A percentile compares a stretch with the other conserved stretches of the same genome.
Evolutionary conservation across 2,113 vertebrate species (phyloP).

Genomic region (Ploceus nigricollis): DNA sequence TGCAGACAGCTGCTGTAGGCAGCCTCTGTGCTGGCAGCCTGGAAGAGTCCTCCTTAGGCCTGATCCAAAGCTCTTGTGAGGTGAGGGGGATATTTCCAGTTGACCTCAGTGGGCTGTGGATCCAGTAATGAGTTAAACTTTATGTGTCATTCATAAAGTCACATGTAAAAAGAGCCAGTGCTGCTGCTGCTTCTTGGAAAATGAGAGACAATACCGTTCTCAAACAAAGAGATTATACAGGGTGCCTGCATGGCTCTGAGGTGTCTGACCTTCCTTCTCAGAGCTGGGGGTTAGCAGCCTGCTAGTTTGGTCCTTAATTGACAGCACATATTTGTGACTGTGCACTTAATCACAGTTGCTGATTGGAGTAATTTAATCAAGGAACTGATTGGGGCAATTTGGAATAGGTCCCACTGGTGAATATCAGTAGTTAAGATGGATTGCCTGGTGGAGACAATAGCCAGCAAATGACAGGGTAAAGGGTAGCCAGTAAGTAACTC

Average conservation of each 20-base stretch:
- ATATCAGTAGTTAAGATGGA: not conserved
- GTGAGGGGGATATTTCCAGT: not conserved
- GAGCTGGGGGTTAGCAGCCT: not conserved
- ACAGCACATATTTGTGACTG: not conserved
- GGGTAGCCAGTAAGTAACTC: not conserved
- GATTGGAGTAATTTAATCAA: constrained; percentile 43
- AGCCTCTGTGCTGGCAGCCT: not conserved
- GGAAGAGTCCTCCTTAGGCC: not conserved
- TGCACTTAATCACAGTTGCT: not conserved
- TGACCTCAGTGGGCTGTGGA: not conserved
- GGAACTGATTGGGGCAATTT: not conserved
- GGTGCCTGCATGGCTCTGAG: not conserved
- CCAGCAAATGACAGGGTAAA: not conserved
- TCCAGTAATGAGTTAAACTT: not conserved
- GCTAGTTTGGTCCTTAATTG: not conserved
- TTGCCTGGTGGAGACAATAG: not conserved
- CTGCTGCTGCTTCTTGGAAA: not conserved
- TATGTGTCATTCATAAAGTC: not conserved
- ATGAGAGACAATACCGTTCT: not conserved
- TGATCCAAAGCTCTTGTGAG: not conserved
- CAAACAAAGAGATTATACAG: not conserved
- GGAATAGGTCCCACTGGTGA: not conserved
- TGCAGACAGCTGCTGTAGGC: not conserved
- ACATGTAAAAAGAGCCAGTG: not conserved
- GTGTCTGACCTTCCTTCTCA: not conserved